phyloP scores from a whole-genome alignment of 2,113 vertebrate species.

The Melanerpes aurifrons region DNA sequence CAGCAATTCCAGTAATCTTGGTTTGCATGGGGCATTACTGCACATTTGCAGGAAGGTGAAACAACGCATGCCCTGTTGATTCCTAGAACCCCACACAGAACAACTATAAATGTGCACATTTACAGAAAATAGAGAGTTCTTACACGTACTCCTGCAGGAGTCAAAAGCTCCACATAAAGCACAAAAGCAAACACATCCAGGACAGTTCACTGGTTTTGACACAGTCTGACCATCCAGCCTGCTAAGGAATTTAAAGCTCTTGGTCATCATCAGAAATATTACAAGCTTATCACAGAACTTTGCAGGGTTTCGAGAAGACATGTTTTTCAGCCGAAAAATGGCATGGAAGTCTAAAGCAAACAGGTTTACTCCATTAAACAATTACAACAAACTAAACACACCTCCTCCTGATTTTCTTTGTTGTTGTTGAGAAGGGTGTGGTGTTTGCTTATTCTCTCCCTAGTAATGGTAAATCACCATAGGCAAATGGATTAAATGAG shows the following conservation, averaged over 20 bases:
- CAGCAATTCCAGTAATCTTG: background rate
- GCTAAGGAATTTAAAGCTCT: background rate
- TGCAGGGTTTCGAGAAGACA: background rate
- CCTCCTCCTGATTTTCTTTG: background rate
- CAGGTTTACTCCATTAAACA: background rate
- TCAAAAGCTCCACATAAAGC: background rate
- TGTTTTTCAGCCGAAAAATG: background rate
- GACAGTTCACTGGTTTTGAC: background rate
- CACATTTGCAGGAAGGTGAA: background rate
- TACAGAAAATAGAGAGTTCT: background rate
- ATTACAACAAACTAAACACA: background rate
- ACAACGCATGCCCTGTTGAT: accelerated
- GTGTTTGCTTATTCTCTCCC: background rate
- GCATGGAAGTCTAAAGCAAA: background rate
- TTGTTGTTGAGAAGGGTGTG: background rate
- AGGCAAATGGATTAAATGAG: background rate
- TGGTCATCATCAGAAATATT: background rate
- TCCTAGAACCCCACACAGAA: background rate
- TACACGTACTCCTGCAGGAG: background rate
- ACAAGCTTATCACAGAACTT: background rate
- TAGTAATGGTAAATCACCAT: background rate
- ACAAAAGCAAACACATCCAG: background rate
- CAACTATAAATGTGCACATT: background rate
- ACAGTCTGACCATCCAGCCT: background rate
- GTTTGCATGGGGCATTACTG: background rate